Base-by-base conservation (phyloP, 2,113 vertebrate species). In the Arvicanthis niloticus region DNA sequence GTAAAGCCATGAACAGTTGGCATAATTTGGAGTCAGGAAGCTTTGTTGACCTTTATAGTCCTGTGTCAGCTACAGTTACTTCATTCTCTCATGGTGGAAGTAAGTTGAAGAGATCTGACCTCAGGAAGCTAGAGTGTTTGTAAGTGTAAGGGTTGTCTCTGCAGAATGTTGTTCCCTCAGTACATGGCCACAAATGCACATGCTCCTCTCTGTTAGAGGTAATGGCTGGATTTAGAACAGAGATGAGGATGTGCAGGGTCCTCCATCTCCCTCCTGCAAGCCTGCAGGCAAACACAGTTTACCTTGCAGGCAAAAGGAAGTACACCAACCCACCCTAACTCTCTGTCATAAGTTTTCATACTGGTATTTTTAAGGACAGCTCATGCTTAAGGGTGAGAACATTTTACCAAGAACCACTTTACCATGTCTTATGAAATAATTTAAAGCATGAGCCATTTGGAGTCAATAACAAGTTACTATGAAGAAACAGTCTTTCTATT, bases 361-460 rank as follows among this genome's bases (percentile, higher is more conserved):
- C 9, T 56, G 51, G 60, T 60, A n/a, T 17, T 51, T 82, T 88
- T 22, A 6, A 42, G 48, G 11, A 10, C 6, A 93, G 70, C 8
- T 19, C 53, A 40, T 13, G 17, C 31, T 22, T 48, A 68, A 76
- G 51, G 13, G 10, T 0, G 6, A 88, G 17, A 58, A 21, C 12
- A 16, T 60, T 82, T 82, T 82, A 40, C 7, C 80, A 60, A 40
- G 56, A 85, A 80, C 15, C 45, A 45, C 76, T 75, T 58, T 48
- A 13, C 65, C 45, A 81, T 13, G 40, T 78, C 86, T 95, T 93
- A 93, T 22, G 72, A 65, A 67, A 76, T 48, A 94, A 90, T 82
- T 92, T 78, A 91, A 91, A 93, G 90, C 7, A 86, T 42, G n/a
- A 93, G 34, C 37, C 42, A 80, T 90, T 77, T 68, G 56, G 45